Evolutionary conservation across 2,888 invertebrate genomes (phyloP).

Genomic region (Polydrusus tereticollis): DNA sequence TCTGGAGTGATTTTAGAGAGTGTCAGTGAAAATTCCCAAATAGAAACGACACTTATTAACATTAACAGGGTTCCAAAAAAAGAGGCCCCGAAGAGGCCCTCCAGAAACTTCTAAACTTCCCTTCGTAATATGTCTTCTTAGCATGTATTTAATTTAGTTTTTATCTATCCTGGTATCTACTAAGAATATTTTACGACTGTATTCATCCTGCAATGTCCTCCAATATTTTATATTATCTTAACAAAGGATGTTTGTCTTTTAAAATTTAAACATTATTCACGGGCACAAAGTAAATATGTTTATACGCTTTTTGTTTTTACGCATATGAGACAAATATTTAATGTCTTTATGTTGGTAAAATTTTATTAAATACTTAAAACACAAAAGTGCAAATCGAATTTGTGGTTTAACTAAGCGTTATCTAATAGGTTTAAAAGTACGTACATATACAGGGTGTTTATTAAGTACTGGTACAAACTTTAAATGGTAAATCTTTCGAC

Average conservation of each 20-base stretch:
- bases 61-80: neutral
- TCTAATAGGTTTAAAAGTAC: too few species aligned
- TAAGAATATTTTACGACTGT: neutral
- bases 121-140: neutral
- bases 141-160: neutral
- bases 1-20: too few species aligned
- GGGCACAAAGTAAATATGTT: neutral
- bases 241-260: slow-evolving; percentile 28
- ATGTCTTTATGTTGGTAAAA: neutral
- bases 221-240: neutral
- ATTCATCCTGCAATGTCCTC: slow-evolving; percentile 8
- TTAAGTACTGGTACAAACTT: too few species aligned
- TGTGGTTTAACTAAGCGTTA: too few species aligned
- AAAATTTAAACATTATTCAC: too few species aligned
- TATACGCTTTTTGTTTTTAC: neutral
- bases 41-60: too few species aligned
- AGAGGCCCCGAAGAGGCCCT: neutral
- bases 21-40: too few species aligned
- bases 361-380: neutral
- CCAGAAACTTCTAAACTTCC: too few species aligned
- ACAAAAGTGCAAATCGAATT: too few species aligned
- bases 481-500: too few species aligned
- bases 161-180: neutral
- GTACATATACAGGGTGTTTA: too few species aligned
- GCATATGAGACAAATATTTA: neutral